Evolutionary conservation across 2,888 invertebrate genomes (phyloP).

Genomic region (Pollenia amentaria): DNA sequence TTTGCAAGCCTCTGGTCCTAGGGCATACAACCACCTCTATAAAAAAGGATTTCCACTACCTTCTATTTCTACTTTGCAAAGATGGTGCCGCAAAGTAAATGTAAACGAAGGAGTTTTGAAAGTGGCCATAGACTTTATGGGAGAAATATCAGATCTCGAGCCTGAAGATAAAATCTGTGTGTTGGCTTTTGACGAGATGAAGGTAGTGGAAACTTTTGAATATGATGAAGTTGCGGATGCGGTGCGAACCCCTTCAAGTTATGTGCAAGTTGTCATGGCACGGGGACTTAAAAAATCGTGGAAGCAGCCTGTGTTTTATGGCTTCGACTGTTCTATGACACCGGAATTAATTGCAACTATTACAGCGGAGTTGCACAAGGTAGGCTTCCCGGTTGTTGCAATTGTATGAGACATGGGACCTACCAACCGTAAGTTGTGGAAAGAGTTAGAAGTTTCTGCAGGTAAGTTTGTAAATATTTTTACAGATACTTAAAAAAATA

Average conservation of each 20-base stretch:
- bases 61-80: constrained; percentile 12
- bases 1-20: constrained; percentile 25
- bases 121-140: constrained; percentile 21
- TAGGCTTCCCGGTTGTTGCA: too few relatives aligned
- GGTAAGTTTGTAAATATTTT: too few relatives aligned
- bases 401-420: too few relatives aligned
- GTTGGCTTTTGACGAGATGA: constrained; percentile 56
- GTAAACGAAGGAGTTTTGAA: constrained; percentile 14
- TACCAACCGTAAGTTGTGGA: too few relatives aligned
- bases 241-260: constrained; percentile 33
- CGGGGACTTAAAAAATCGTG: too few relatives aligned
- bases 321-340: too few relatives aligned
- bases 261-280: constrained; percentile 53
- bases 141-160: background rate
- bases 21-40: constrained; percentile 44
- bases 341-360: too few relatives aligned
- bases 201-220: constrained; percentile 56
- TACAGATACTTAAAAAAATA: too few relatives aligned
- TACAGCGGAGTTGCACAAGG: too few relatives aligned
- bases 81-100: constrained; percentile 31
- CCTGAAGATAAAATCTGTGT: constrained; percentile 51
- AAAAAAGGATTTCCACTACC: constrained; percentile 50
- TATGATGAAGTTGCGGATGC: constrained; percentile 36
- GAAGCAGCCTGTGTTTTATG: too few relatives aligned
- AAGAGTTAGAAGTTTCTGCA: too few relatives aligned